Base-by-base conservation (phyloP, 1,140 invertebrate genomes). In the Drosophila tani region DNA sequence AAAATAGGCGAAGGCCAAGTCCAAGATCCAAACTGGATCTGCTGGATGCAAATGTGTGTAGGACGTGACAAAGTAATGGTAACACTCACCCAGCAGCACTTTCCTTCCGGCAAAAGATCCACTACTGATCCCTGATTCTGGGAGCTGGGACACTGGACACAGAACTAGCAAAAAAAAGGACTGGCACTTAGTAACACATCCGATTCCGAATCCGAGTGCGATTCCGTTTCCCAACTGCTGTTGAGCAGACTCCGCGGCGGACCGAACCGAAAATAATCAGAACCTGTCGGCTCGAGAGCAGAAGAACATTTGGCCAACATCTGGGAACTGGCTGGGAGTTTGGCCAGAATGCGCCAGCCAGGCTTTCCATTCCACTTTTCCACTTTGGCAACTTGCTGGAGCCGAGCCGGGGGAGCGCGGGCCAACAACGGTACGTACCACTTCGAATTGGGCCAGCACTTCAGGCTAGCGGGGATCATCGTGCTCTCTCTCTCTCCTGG, bases 331-430 rank as follows among this genome's bases (percentile, higher is more conserved):
- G 70, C 59, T 45, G 59, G 59, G 53, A 65, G 67, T 63, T 64
- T 56, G 41, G 63, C 21, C 55, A 51, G 73, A 55, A 65, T 57
- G 47, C 38, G 46, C 73, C 21, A 46, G 58, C 51, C 66, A 68
- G 79, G 79, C 83, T 87, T 87, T 87, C 83, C 79, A 87, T 82
- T 87, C 83, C 79, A 87, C 83, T 87, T 87, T 86, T 74, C 79
- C 80, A 67, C 82, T 73, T 79, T 86, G 75, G 76, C 76, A 79
- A 77, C 40, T 53, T 67, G 66, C 32, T 35, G 32, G 32, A 35
- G 2, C 59, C 55, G 46, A 14, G 56, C 47, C 7, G 45, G 51
- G 51, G 57, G 45, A 60, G 53, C 6, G 35, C 35, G 3, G 38
- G 58, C 19, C 56, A 80, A 81, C 56, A 80, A 81, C 79, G 78